Conservation (phyloP, 2,797 vertebrate species). For the Falco peregrinus region DNA sequence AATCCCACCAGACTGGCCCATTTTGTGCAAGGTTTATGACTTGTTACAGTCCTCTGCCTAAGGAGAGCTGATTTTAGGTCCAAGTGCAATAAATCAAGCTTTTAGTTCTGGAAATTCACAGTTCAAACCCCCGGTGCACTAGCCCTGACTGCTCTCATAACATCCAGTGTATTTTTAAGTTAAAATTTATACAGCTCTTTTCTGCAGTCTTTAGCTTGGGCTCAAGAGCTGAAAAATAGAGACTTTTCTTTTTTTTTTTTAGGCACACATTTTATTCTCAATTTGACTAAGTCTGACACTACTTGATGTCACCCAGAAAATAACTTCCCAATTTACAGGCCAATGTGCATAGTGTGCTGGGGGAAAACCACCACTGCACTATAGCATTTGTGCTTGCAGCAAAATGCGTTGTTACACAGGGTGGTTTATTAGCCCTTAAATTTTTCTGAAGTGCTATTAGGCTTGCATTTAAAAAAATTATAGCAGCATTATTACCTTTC, state of each 20-base stretch:
- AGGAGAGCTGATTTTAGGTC: background rate
- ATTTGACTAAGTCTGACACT: background rate
- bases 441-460: background rate
- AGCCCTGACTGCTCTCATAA: background rate
- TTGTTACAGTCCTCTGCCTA: background rate
- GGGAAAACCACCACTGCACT: background rate
- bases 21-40: background rate
- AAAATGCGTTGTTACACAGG: background rate
- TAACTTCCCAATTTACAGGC: background rate
- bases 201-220: background rate
- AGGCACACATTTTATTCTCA: background rate
- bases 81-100: background rate
- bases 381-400: background rate
- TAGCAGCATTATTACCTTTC: background rate
- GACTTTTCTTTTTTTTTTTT: background rate
- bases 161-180: background rate
- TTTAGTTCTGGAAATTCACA: background rate
- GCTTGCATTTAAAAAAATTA: background rate
- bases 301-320: background rate
- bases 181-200: background rate
- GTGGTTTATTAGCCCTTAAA: background rate
- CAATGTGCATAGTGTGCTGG: background rate
- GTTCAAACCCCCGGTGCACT: background rate
- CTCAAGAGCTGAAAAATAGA: background rate
- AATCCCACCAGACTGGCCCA: background rate